Conservation (phyloP, 1,140 invertebrate species). For the Aphis craccivora region DNA sequence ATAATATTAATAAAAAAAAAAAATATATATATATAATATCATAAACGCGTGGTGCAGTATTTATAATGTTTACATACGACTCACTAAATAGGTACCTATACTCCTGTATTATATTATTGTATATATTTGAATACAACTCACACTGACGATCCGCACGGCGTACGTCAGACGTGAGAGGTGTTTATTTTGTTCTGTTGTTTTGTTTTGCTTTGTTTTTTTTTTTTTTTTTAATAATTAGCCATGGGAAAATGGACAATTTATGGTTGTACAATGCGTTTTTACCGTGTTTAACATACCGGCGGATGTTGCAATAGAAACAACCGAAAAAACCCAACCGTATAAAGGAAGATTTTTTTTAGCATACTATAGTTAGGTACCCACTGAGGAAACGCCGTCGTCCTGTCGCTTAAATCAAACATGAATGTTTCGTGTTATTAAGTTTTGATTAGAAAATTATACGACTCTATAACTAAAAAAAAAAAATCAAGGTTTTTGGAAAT, state of each 20-base stretch:
- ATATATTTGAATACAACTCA: not conserved
- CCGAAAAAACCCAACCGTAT: not conserved
- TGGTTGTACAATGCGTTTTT: not conserved
- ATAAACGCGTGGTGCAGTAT: not conserved
- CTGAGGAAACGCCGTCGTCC: not conserved
- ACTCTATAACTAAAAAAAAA: not conserved
- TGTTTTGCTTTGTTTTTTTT: not conserved
- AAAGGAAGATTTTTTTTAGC: not conserved
- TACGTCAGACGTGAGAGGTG: not conserved
- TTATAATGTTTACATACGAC: not conserved
- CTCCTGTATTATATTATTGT: not conserved
- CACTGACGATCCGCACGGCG: not conserved
- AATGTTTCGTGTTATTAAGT: not conserved
- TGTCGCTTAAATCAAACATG: not conserved
- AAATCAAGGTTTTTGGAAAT: not conserved
- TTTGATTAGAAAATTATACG: conserved; percentile 12
- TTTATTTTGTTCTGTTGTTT: conserved; percentile 17
- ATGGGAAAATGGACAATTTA: conserved; percentile 6
- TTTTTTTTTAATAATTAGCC: not conserved
- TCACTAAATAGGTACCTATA: not conserved
- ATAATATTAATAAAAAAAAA: not conserved
- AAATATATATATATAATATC: no score
- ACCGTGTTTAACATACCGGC: not conserved
- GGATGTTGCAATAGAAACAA: not conserved
- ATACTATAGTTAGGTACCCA: not conserved